Percentiles rank a stretch among this genome's conserved stretches.
These are phyloP conservation scores for Heterocephalus glaber DNA, from an alignment of 2,113 vertebrate species.

Conservation along the genomic window DNA sequence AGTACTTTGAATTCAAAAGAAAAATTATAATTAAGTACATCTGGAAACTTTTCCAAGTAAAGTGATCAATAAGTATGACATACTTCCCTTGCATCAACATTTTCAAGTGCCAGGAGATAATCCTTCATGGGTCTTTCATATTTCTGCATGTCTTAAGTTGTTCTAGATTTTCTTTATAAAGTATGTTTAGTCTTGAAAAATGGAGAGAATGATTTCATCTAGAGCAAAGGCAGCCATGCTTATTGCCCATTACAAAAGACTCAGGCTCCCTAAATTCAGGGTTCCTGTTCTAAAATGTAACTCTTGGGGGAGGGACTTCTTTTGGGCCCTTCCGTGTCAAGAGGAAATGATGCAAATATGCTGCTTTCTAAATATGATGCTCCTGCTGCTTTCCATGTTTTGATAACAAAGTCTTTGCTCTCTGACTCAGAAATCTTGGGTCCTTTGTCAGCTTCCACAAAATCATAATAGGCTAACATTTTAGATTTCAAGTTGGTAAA, in stretches of 20 bases:
- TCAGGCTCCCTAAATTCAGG: neutral
- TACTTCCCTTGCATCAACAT: neutral
- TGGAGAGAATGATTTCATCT: neutral
- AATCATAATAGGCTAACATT: neutral
- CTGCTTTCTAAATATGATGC: no score
- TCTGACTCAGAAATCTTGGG: neutral
- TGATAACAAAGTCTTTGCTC: neutral
- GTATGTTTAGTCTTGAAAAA: neutral
- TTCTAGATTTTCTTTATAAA: conserved; percentile 9
- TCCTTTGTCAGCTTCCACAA: neutral
- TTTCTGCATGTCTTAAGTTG: neutral
- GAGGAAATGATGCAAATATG: neutral
- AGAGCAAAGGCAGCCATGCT: neutral
- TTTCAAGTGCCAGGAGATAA: neutral
- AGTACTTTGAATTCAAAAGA: conserved; percentile 21
- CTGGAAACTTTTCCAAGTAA: conserved; percentile 14
- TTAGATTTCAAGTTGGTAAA: conserved; percentile 24
- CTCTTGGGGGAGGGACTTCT: neutral
- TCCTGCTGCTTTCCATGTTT: neutral
- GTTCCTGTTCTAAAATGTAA: neutral
- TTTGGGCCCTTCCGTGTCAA: neutral
- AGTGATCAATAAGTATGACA: neutral
- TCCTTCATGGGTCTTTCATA: neutral
- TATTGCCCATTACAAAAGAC: neutral
- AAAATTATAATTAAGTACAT: neutral